These are phyloP conservation scores for Sinocyclocheilus grahami DNA, from an alignment of 2,113 vertebrate species.

Conservation along the genomic window DNA sequence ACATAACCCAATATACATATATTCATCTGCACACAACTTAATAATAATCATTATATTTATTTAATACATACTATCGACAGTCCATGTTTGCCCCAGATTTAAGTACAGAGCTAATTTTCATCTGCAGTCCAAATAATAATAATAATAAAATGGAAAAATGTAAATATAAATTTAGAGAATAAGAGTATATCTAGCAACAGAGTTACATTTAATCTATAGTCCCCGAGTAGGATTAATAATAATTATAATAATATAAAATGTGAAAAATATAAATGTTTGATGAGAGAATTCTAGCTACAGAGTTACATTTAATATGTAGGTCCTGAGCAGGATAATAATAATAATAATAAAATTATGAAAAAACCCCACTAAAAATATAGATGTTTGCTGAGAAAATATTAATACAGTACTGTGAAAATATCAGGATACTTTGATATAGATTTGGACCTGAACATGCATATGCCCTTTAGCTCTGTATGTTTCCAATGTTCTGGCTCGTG, in stretches of 20 bases:
- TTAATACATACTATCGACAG: neutral
- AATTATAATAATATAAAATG: too few relatives aligned
- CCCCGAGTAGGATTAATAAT: too few relatives aligned
- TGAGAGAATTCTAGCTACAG: too few relatives aligned
- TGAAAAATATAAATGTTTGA: too few relatives aligned
- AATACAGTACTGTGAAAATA: neutral
- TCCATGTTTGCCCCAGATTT: neutral
- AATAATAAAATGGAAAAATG: too few relatives aligned
- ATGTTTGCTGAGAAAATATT: neutral
- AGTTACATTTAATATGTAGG: too few relatives aligned
- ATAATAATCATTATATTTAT: neutral
- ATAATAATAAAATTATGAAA: neutral
- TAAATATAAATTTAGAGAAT: too few relatives aligned
- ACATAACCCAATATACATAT: neutral
- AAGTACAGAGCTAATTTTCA: neutral
- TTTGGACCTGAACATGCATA: too few relatives aligned
- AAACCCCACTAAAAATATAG: neutral
- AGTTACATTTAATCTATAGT: too few relatives aligned
- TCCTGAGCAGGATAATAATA: too few relatives aligned
- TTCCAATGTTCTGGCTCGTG: neutral
- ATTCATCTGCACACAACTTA: neutral
- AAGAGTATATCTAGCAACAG: too few relatives aligned
- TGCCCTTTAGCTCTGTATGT: too few relatives aligned
- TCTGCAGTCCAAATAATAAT: neutral
- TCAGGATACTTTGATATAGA: neutral